Evolutionary conservation across 2,113 vertebrate genomes (phyloP), one percentile per base, ranked within the genome.

Genomic region (Cairina moschata): DNA sequence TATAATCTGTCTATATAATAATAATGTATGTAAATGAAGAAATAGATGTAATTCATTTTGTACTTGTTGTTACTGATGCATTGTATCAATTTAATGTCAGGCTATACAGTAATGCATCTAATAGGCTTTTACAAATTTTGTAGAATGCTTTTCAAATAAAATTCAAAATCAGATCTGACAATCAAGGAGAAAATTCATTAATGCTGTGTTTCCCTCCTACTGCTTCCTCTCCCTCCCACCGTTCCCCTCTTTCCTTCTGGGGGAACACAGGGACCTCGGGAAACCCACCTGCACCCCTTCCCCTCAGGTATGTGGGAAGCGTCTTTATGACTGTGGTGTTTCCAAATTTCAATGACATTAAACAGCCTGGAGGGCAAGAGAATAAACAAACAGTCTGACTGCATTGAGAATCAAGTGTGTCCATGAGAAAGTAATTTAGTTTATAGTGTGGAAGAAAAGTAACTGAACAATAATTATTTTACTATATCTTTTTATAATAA

Each of bases 401-500:
- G 36, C 42, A 52, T 7, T 20, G 12, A 63, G 66, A 62, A 48
- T 22, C 9, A 21, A 79, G 23, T 69, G 31, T 6, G 1, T 82
- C 55, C 0, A 0, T 15, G 22, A 88, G 59, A 52, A 68, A 71
- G 54, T 89, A 81, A 95, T 82, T 78, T 26, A 79, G 77, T 84
- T 94, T 82, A 74, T 54, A 92, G 32, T n/a, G 54, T 78, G 31
- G 11, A 78, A 91, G 46, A 80, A 58, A 89, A 78, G 60, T 83
- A 52, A 40, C 73, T 84, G 74, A 87, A 79, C 42, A 60, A 31
- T 89, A 73, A 81, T 88, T 89, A 84, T 63, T 82, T 95, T 90
- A 94, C 67, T 40, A 69, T 86, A 81, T 73, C 48, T 65, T 73
- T 88, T 84, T 83, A n/a, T 81, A 91, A 86, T 94, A 91, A 76